Percentiles rank a stretch among this genome's conserved stretches.
Evolutionary conservation across 2,797 vertebrate species (phyloP).

Genomic region (Siniperca scherzeri): DNA sequence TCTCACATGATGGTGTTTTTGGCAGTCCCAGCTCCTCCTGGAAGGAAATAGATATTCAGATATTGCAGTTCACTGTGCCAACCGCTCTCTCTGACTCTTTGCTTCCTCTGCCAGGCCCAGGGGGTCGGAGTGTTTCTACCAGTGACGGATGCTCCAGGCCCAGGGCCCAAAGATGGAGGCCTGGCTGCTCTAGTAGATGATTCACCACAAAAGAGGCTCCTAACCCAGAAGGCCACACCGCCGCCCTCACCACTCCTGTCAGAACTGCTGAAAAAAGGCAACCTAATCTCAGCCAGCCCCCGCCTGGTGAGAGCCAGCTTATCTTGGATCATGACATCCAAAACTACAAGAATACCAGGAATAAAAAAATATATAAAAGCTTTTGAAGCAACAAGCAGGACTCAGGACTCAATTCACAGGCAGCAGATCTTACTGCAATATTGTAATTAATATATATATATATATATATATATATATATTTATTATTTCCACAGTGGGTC

Average conservation of each 20-base stretch:
- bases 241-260: conserved; percentile 98
- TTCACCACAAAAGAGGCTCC: conserved; percentile 96
- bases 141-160: conserved; percentile 84
- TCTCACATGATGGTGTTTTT: conserved; percentile 23
- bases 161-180: conserved; percentile 87
- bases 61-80: background rate
- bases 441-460: background rate
- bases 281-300: conserved; percentile 95
- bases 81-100: conserved; percentile 53
- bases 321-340: background rate
- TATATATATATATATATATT: background rate
- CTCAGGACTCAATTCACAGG: background rate
- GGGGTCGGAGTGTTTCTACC: conserved; percentile 91
- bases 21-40: background rate
- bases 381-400: background rate
- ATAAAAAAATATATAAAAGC: background rate
- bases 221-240: conserved; percentile 95
- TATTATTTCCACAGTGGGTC: background rate
- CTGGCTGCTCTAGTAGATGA: conserved; percentile 93
- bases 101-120: conserved; percentile 85
- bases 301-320: conserved; percentile 75
- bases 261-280: conserved; percentile 99
- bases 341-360: background rate
- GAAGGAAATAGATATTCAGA: background rate
- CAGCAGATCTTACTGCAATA: background rate